Conservation (phyloP, 2,888 invertebrate genomes). For the Phaonia tiefii region DNA sequence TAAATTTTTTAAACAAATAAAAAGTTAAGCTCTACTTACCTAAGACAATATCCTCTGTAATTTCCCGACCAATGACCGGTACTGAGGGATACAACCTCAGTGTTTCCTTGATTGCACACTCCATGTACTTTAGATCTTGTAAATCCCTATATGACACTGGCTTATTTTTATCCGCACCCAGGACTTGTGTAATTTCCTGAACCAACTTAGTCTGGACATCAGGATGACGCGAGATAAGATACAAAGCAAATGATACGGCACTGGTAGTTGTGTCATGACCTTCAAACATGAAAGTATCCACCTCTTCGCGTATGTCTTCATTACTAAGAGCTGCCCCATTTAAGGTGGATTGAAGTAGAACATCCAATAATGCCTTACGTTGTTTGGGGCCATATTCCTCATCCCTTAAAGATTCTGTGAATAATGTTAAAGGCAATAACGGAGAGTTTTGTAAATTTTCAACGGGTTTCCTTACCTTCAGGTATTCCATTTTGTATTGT, state of each 20-base stretch:
- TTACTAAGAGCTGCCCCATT: constrained; percentile 83
- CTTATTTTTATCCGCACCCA: constrained; percentile 76
- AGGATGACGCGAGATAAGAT: constrained; percentile 81
- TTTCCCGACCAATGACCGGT: constrained; percentile 73
- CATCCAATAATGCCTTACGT: constrained; percentile 85
- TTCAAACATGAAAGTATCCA: constrained; percentile 84
- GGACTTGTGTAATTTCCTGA: constrained; percentile 80
- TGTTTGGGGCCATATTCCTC: constrained; percentile 81
- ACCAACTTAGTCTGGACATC: constrained; percentile 81
- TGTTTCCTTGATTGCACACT: constrained; percentile 74
- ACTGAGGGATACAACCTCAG: constrained; percentile 75
- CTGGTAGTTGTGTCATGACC: constrained; percentile 84
- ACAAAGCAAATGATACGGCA: constrained; percentile 82
- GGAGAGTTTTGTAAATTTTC: not conserved
- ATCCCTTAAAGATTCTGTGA: not conserved
- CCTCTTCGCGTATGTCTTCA: constrained; percentile 84
- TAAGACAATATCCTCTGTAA: constrained; percentile 67
- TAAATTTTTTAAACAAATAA: too few relatives aligned
- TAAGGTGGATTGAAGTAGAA: constrained; percentile 83
- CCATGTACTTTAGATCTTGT: constrained; percentile 74
- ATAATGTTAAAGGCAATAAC: not conserved
- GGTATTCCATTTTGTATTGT: constrained; percentile 54
- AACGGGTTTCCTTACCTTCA: constrained; percentile 22
- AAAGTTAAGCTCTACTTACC: too few relatives aligned
- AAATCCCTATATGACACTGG: constrained; percentile 71